Percentiles rank a stretch among this genome's conserved stretches.
Evolutionary conservation across 2,113 vertebrate species (phyloP).

Genomic region (Progne subis): DNA sequence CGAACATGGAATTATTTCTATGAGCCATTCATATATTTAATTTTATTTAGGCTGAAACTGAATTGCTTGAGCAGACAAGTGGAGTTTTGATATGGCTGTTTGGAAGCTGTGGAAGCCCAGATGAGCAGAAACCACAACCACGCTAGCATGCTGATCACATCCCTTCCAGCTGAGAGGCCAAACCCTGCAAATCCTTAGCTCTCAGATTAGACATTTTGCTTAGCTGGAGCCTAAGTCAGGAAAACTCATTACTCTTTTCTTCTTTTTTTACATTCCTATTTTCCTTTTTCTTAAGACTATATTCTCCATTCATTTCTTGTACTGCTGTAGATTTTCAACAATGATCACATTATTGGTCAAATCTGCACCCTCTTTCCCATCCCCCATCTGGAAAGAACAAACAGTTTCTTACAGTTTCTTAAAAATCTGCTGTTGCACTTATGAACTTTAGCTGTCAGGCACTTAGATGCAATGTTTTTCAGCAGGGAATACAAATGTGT

Average conservation of each 20-base stretch:
- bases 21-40: background rate
- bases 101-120: background rate
- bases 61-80: background rate
- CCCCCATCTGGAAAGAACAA: background rate
- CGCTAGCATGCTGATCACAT: background rate
- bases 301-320: conserved; percentile 31
- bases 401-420: conserved; percentile 15
- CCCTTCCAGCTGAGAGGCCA: background rate
- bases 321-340: conserved; percentile 31
- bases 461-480: conserved; percentile 38
- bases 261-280: background rate
- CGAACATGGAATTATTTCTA: background rate
- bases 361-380: background rate
- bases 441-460: conserved; percentile 58
- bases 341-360: conserved; percentile 52
- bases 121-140: background rate
- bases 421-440: conserved; percentile 43
- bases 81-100: background rate
- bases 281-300: background rate
- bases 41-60: background rate
- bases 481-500: conserved; percentile 49
- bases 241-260: conserved; percentile 4
- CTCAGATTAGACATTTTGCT: background rate
- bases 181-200: background rate
- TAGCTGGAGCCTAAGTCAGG: conserved; percentile 1